Evolutionary conservation across 2,797 vertebrate species (phyloP), one percentile per base, ranked within the genome.

Genomic region (Semotilus atromaculatus): DNA sequence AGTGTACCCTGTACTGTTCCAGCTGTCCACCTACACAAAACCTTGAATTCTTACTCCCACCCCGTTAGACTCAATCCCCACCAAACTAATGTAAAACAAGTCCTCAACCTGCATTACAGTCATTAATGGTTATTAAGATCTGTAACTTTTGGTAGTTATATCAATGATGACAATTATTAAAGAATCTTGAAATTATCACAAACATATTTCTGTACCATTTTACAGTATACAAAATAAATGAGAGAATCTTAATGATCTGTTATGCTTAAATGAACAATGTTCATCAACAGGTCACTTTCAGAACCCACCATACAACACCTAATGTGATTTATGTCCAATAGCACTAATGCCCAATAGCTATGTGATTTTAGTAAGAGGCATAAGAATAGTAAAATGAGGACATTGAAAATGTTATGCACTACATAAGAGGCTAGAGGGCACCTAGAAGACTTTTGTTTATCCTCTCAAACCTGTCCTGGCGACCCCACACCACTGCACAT

Each of bases 21-120:
- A 86, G 67, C 67, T 81, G 31, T 77, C 88, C 89, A 85, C 90
- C 89, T 80, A 91, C 90, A 78, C 89, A 88, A 73, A 88, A 90
- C 90, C 91, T 92, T 92, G 89, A 88, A 86, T 80, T 70, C 74
- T 80, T 40, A 58, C 29, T 84, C 79, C 82, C 82, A 21, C 80
- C 78, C 81, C 45, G 64, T 86, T 84, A 78, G 31, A 83, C 51
- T 84, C 67, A 68, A 70, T 73, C 53, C 55, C n/a, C 85, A 51
- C 29, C 26, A 10, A n/a, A 48, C 29, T 82, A 60, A 62, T 23
- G 2, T 29, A 43, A 2, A 13, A 31, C 29, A 34, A 77, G 82
- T 85, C 43, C 45, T 87, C 82, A 78, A 82, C 68, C 76, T 71
- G 43, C 51, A 36, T 66, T 82, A 62, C 73, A 4, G 78, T 83